Evolutionary conservation across 2,888 invertebrate species (phyloP).

Genomic region (Hydrotaea cyrtoneurina): DNA sequence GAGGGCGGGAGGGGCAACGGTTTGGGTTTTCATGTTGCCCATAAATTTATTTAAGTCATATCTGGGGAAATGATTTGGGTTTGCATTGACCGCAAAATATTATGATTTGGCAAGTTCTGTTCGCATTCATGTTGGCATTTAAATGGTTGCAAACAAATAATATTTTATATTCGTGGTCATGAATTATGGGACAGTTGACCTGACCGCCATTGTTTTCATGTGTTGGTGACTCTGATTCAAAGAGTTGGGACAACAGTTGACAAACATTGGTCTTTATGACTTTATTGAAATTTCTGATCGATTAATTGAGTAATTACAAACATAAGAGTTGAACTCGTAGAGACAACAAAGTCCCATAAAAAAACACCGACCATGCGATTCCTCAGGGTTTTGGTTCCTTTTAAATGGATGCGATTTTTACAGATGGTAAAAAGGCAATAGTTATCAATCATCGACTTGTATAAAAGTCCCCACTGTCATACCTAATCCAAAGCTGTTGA

Average conservation of each 20-base stretch:
- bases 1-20: not conserved
- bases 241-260: not conserved
- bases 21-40: not conserved
- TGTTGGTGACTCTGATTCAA: not conserved
- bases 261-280: not conserved
- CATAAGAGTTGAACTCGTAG: too few species aligned
- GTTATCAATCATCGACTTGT: too few species aligned
- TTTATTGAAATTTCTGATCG: too few species aligned
- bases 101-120: conserved; percentile 34
- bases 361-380: too few species aligned
- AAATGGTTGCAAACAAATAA: not conserved
- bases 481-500: too few species aligned
- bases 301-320: too few species aligned
- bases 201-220: conserved; percentile 1
- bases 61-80: conserved; percentile 54
- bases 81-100: conserved; percentile 61
- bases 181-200: conserved; percentile 20
- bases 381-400: too few species aligned
- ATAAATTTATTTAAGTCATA: conserved; percentile 63
- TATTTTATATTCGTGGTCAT: not conserved
- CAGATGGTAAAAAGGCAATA: too few species aligned
- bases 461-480: too few species aligned
- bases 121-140: not conserved
- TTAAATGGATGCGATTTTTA: too few species aligned
- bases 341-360: too few species aligned